phyloP scores from a whole-genome alignment of 2,113 vertebrate species.

The Rhynchopsitta pachyrhyncha region DNA sequence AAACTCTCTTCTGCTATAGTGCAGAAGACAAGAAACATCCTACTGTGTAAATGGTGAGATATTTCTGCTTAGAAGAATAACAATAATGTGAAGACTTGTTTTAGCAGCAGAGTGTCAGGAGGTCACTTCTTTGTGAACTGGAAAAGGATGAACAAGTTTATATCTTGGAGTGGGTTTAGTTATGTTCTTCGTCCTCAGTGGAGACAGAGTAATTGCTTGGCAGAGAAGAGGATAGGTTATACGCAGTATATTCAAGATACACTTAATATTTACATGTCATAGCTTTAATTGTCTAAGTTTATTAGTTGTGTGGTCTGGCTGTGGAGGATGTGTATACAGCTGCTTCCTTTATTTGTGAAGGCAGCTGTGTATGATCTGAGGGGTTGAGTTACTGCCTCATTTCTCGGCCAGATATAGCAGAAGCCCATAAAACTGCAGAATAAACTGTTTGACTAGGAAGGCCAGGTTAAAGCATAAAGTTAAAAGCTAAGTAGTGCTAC shows the following conservation, averaged over 20 bases:
- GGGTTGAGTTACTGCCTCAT: not conserved
- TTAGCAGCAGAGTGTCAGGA: not conserved
- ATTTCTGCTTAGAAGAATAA: not conserved
- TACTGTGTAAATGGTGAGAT: not conserved
- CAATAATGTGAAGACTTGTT: not conserved
- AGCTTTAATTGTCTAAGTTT: not conserved
- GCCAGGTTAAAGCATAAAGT: not conserved
- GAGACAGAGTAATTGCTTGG: not conserved
- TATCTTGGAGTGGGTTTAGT: not conserved
- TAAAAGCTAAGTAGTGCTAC: not conserved
- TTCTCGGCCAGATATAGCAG: not conserved
- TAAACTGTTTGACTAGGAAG: not conserved
- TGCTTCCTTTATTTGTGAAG: not conserved
- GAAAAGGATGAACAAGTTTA: not conserved
- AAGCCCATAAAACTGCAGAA: not conserved
- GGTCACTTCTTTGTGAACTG: not conserved
- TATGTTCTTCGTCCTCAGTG: not conserved
- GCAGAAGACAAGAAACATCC: not conserved
- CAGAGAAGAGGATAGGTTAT: not conserved
- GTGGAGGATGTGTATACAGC: not conserved
- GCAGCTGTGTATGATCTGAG: not conserved
- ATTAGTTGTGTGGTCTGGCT: not conserved
- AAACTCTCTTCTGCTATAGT: not conserved
- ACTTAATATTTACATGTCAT: not conserved
- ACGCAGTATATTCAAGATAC: not conserved